A percentile compares a stretch with the other conserved stretches of the same genome.
Conservation (phyloP, 1,140 invertebrate genomes). For the Euglossa dilemma region DNA sequence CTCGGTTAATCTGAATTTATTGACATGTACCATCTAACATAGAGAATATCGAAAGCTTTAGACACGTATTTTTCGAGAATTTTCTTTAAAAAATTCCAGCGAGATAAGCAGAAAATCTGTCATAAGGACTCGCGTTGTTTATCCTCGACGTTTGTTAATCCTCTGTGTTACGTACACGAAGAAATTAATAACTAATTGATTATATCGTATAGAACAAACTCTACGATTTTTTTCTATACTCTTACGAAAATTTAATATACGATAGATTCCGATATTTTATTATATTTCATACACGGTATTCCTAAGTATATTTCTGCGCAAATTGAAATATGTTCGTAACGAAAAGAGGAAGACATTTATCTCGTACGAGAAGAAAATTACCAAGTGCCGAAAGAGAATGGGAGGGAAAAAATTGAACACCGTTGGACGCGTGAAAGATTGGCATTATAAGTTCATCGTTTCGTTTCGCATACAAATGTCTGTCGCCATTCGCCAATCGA, state of each 20-base stretch:
- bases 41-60: not conserved
- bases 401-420: no score
- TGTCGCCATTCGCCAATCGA: constrained; percentile 40
- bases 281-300: not conserved
- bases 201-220: no score
- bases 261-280: no score
- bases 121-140: no score
- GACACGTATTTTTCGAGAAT: not conserved
- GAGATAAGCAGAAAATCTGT: no score
- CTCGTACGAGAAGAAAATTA: not conserved
- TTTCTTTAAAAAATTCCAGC: no score
- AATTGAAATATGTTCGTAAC: not conserved
- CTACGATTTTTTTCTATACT: no score
- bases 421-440: not conserved
- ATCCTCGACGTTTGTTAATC: no score
- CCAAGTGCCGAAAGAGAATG: not conserved
- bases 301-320: not conserved
- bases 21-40: not conserved
- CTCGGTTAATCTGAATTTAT: constrained; percentile 7
- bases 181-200: no score
- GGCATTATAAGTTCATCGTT: not conserved
- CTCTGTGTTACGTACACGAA: no score
- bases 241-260: no score
- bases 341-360: not conserved
- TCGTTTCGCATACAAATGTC: constrained; percentile 1